Percentiles rank a stretch among this genome's conserved stretches.
These are phyloP conservation scores for Goniozus legneri DNA, from an alignment of 1,140 invertebrate species.

Conservation along the genomic window DNA sequence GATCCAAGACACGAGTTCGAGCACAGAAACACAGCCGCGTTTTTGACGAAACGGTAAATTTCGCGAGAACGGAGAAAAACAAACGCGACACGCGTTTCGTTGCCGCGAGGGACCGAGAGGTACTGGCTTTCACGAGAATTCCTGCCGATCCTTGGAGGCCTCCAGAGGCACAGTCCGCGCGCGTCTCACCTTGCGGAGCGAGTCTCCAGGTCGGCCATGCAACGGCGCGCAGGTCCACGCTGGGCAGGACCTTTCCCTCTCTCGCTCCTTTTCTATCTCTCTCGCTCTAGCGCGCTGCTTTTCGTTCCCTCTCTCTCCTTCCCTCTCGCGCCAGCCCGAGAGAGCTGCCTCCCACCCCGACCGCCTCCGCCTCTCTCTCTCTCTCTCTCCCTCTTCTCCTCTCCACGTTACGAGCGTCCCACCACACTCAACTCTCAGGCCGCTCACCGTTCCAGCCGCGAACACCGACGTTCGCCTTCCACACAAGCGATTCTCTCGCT, in stretches of 20 bases:
- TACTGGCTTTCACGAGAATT: slow-evolving; percentile 28
- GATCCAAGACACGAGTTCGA: too few relatives aligned
- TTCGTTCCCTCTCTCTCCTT: slow-evolving; percentile 15
- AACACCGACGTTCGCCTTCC: too few relatives aligned
- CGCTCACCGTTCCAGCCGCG: too few relatives aligned
- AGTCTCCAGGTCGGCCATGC: slow-evolving; percentile 49
- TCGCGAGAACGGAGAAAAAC: not conserved
- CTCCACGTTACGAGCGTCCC: too few relatives aligned
- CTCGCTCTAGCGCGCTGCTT: slow-evolving; percentile 12
- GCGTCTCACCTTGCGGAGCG: slow-evolving; percentile 54
- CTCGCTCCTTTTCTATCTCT: slow-evolving; percentile 15
- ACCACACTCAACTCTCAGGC: too few relatives aligned
- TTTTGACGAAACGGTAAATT: too few relatives aligned
- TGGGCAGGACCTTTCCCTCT: slow-evolving; percentile 33
- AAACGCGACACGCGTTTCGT: too few relatives aligned
- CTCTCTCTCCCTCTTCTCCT: slow-evolving; percentile 11
- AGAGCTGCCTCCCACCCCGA: slow-evolving; percentile 18
- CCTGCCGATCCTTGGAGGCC: slow-evolving; percentile 26
- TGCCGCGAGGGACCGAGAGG: slow-evolving; percentile 13
- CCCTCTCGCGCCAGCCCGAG: slow-evolving; percentile 12
- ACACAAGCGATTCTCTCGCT: too few relatives aligned
- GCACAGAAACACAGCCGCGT: too few relatives aligned
- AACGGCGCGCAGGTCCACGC: slow-evolving; percentile 48
- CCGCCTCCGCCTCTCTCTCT: slow-evolving; percentile 7
- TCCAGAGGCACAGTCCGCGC: slow-evolving; percentile 36